Percentiles rank a stretch among this genome's conserved stretches.
Conservation (phyloP, 1,140 invertebrate genomes). For the Aphelenchoides fujianensis region DNA sequence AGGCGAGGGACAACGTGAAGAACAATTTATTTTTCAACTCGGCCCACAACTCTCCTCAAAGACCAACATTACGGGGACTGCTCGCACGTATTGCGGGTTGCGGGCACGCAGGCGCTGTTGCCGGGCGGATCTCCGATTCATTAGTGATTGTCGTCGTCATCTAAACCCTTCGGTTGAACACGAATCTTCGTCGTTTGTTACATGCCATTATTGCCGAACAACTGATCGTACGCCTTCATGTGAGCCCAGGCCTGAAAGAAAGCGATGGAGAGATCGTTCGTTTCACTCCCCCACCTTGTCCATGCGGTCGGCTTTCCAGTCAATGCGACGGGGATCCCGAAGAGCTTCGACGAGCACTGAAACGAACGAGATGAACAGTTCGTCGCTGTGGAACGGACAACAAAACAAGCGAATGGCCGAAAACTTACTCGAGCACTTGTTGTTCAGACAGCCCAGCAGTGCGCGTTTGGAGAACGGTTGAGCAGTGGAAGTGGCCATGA, state of each 20-base stretch:
- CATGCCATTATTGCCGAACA: conserved; percentile 6
- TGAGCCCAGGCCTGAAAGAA: conserved; percentile 9
- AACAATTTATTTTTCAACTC: neutral
- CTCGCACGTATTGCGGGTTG: neutral
- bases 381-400: neutral
- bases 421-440: neutral
- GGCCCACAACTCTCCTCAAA: neutral
- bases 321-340: neutral
- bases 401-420: neutral
- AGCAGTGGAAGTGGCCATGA: neutral
- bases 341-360: conserved; percentile 14
- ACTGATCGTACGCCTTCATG: neutral
- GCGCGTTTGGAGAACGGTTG: neutral
- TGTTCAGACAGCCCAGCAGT: neutral
- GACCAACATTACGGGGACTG: neutral
- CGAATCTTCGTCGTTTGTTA: too few species aligned
- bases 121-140: conserved; percentile 8
- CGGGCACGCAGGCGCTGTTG: conserved; percentile 2
- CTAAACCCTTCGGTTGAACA: neutral
- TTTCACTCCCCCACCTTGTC: conserved; percentile 8
- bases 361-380: neutral
- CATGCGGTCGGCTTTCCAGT: conserved; percentile 10
- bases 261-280: neutral
- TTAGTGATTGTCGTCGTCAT: neutral
- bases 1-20: too few species aligned